Evolutionary conservation across 2,113 vertebrate genomes (phyloP).

Genomic region (Electrona antarctica): DNA sequence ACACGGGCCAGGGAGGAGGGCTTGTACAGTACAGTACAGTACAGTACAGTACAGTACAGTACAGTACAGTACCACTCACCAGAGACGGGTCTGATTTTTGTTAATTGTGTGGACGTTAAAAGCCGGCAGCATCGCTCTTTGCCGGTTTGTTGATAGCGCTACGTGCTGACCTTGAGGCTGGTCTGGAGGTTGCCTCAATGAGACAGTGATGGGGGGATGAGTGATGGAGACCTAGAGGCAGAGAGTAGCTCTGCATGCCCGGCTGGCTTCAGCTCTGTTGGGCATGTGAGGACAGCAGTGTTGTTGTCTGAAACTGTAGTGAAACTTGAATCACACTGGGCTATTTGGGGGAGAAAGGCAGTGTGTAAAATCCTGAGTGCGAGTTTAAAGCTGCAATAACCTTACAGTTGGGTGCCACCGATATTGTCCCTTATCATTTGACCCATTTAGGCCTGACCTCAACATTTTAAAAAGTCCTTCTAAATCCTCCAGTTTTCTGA

Average conservation of each 20-base stretch:
- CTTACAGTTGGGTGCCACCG: no score
- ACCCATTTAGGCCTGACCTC: no score
- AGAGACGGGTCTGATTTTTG: no score
- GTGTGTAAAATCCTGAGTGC: conserved; percentile 8
- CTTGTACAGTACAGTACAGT: no score
- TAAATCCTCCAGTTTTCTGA: no score
- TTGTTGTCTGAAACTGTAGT: not conserved
- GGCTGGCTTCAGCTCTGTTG: not conserved
- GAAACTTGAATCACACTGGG: conserved; percentile 23
- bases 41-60: no score
- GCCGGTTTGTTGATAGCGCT: conserved; percentile 23
- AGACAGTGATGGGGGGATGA: not conserved
- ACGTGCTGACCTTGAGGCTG: conserved; percentile 46
- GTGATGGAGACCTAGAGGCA: not conserved
- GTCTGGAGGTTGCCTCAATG: conserved; percentile 15
- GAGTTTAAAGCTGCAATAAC: conserved; percentile 15
- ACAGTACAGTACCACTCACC: no score
- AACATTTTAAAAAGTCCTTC: no score
- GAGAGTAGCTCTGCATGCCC: not conserved
- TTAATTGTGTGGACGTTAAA: no score
- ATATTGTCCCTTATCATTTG: no score
- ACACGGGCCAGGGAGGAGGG: no score
- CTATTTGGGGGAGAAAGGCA: conserved; percentile 3
- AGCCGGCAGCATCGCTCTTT: conserved; percentile 8
- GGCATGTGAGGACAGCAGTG: not conserved